Base-by-base conservation (phyloP, 1,140 invertebrate species). In the Belonocnema kinseyi region DNA sequence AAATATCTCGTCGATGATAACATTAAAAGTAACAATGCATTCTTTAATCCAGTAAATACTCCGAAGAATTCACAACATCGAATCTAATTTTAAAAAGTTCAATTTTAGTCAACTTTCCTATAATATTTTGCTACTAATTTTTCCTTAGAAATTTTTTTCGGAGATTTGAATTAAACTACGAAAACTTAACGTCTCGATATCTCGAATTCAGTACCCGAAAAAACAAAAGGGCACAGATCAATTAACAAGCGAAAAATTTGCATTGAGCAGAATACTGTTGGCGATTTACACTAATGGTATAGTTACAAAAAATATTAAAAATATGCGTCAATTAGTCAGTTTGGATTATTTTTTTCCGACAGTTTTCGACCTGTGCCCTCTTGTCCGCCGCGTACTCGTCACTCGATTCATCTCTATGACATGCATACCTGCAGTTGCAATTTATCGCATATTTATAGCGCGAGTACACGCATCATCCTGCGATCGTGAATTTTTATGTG, bases 391-490 rank as follows among this genome's bases (percentile, higher is more conserved):
- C 16, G 10, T 16, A 66, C 61, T 66, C 46, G 61, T 66, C 21
- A 61, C 21, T 40, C 61, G 26, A 66, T 40, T 66, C 40, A 21
- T 66, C 61, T 66, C 26, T 40, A 46, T 66, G 61, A 66, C 61
- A 66, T 66, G 61, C 61, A 66, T 40, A 66, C 61, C 61, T 66
- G 61, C 61, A 66, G 46, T 66, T 21, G 61, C 61, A 66, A 66
- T 66, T 66, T 66, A 66, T 66, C 61, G 61, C 61, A 66, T 66
- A 46, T 66, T 66, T 16, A 66, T 66, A 66, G 13, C 61, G n/a
- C 61, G 61, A 46, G 26, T 66, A 33, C 61, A 66, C 61, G 61
- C 61, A 66, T 66, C 61, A 66, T 66, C 61, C 61, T 66, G 61
- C 61, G 16, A 66, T 66, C 61, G 61, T 66, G 61, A 66, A 46